Percentiles rank a stretch among this genome's conserved stretches.
These are phyloP conservation scores for Eucriotettix oculatus DNA, from an alignment of 2,888 invertebrate genomes.

Conservation along the genomic window DNA sequence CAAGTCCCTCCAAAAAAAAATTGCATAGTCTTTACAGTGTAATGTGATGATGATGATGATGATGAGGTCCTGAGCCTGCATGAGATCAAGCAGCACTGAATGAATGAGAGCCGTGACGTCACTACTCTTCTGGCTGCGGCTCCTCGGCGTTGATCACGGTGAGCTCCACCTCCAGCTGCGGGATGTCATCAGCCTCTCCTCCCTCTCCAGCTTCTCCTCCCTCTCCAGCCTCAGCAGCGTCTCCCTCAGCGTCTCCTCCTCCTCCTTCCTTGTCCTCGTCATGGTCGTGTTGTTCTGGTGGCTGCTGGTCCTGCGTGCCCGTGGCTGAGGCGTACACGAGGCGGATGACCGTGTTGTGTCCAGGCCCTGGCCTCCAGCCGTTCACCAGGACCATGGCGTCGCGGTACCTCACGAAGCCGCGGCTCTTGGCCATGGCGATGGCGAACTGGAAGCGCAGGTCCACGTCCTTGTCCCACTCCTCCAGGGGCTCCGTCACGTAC, in stretches of 20 bases:
- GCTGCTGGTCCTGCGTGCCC: not conserved
- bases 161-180: not conserved
- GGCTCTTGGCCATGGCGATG: constrained; percentile 62
- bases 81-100: too few relatives aligned
- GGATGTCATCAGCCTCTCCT: not conserved
- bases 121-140: not conserved
- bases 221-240: not conserved
- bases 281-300: not conserved
- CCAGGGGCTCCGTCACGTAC: constrained; percentile 38
- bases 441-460: constrained; percentile 74
- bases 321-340: constrained; percentile 49
- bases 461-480: constrained; percentile 84
- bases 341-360: constrained; percentile 90
- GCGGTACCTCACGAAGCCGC: constrained; percentile 69
- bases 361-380: constrained; percentile 90
- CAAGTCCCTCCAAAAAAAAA: too few relatives aligned
- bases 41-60: too few relatives aligned
- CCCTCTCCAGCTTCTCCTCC: not conserved
- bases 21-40: too few relatives aligned
- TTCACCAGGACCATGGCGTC: constrained; percentile 86
- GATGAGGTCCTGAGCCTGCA: too few relatives aligned
- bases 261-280: not conserved
- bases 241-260: not conserved
- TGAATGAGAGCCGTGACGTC: too few relatives aligned
- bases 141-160: not conserved